These are phyloP conservation scores for Gallinago stenura DNA, from an alignment of 2,797 vertebrate genomes.

Conservation along the genomic window DNA sequence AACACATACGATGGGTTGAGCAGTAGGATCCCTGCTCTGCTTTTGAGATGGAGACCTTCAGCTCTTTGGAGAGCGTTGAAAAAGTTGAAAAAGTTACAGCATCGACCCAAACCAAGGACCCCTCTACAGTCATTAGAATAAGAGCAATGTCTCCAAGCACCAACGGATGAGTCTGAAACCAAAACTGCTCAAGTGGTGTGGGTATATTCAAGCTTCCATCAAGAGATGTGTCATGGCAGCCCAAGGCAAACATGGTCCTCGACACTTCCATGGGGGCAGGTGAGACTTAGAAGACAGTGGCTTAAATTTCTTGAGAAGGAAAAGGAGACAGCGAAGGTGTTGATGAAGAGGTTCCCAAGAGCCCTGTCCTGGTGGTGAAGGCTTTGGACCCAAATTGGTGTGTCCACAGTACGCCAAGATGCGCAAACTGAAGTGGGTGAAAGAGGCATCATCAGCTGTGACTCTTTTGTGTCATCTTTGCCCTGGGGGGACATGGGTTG, in stretches of 20 bases:
- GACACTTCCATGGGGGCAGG: fast-evolving
- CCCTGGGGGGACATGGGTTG: neutral
- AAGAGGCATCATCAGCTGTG: neutral
- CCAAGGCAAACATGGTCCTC: neutral
- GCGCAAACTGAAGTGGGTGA: neutral
- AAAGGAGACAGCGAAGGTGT: neutral
- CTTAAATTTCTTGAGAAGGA: neutral
- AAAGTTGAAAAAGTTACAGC: neutral
- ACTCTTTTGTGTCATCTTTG: neutral
- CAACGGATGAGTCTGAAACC: neutral
- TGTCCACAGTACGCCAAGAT: fast-evolving
- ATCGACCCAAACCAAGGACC: neutral
- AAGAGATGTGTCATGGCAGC: neutral
- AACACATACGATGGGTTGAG: neutral
- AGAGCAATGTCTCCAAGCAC: neutral
- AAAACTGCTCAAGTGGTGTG: neutral
- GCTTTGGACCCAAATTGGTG: too few relatives aligned
- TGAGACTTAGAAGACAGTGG: fast-evolving
- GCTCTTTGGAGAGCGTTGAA: fast-evolving
- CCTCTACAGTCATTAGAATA: neutral
- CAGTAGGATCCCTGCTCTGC: neutral
- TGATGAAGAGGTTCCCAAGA: neutral
- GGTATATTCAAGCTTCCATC: neutral
- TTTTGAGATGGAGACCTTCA: neutral
- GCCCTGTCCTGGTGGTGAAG: fast-evolving